Evolutionary conservation across 1,140 invertebrate species (phyloP), one percentile per base, ranked within the genome.

Genomic region (Ips typographus): DNA sequence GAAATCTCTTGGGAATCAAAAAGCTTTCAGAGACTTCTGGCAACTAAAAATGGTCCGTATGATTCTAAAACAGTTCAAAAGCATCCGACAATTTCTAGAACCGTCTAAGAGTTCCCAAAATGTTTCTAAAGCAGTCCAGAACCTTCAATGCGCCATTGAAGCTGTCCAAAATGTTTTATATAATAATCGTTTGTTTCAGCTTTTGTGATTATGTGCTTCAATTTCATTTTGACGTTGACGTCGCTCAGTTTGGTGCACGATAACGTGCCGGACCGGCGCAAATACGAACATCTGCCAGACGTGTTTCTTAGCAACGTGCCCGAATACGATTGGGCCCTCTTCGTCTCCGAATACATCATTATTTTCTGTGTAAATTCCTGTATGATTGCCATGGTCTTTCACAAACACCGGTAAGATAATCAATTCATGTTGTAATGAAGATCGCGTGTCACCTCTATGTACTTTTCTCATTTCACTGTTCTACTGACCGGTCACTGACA

Each of bases 181-280:
- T 22, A 22, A 22, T 22, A 22, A 22, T 22, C 22, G 22, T 74
- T 65, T 47, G 71, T 84, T 84, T 40, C 80, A 88, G 87, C 87
- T 74, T 87, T 87, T 71, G 73, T 88, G 44, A 83, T 88, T 73
- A 81, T 88, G 78, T 80, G 83, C 64, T 79, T 85, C 55, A 89
- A 86, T 78, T 88, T 88, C 75, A 80, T 89, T 69, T 62, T 88
- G 47, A 86, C 87, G 22, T 86, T 88, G 40, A 80, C 87, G 68
- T 92, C 92, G 2, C 84, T 96, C 71, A 90, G 93, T 52, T 80
- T 94, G 74, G 89, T 93, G 56, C 93, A 96, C 81, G 92, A 95
- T 79, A 85, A 90, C 68, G 87, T 95, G 57, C 93, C 93, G 44
- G 89, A 93, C 80, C 82, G 89, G 66, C 82, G 84, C 39, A 84